Base-by-base conservation (phyloP, 2,797 vertebrate species). In the Streptopelia turtur region DNA sequence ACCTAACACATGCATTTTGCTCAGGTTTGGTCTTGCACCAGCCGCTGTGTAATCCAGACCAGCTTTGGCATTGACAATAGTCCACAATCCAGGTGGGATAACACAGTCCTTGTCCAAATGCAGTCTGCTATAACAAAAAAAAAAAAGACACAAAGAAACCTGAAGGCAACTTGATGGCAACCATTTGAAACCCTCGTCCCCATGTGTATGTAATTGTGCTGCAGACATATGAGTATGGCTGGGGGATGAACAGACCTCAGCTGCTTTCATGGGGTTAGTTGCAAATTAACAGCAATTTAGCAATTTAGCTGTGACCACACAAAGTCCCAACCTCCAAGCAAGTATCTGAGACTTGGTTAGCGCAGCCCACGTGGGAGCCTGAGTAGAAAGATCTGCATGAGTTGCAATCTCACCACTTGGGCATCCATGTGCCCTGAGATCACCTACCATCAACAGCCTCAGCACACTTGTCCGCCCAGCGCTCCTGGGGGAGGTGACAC, bases 121-220 rank as follows among this genome's bases (percentile, higher is more conserved):
- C 31, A 53, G 63, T 35, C 49, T 83, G 33, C 16, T 39, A 15
- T 37, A 84, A n/a, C 4, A 45, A 10, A 5, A 20, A 18, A 39
- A 25, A 37, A 30, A 53, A 69, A 41, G 16, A 14, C 68, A 69
- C 31, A 60, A 64, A 69, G 39, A 55, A 77, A 50, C 35, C 56
- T 27, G 47, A 63, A 83, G 33, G n/a, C 37, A 35, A 25, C 9
- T 6, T 4, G 31, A 31, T 16, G 52, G 37, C 35, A 56, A 35
- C 33, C 33, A 16, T 71, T 24, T 75, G 45, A 50, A 71, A 35
- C 13, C 27, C 43, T 7, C 16, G n/a, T 24, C 24, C 23, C 35
- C 37, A 6, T 0, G 3, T 6, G 3, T 18, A 7, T 18, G 21
- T 24, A 43, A 14, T 2, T 28, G 37, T 27, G 11, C 49, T 50